Base-by-base conservation (phyloP, 2,888 invertebrate species). In the Oscheius sp. region DNA sequence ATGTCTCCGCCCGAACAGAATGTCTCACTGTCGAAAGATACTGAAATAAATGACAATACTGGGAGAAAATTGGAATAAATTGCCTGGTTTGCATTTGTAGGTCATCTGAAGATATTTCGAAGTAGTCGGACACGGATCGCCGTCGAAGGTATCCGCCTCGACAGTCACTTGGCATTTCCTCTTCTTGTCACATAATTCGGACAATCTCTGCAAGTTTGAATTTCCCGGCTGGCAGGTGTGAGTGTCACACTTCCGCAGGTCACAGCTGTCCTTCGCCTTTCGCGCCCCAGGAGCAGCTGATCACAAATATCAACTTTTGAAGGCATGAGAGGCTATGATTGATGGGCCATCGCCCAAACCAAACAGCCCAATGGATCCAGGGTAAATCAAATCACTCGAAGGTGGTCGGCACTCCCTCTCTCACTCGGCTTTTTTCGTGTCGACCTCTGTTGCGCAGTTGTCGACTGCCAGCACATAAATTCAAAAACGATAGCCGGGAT, bases 61-160 rank as follows among this genome's bases (percentile, higher is more conserved):
- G 21, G n/a, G n/a, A n/a, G n/a, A n/a, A n/a, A 21, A 21, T n/a
- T 12, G 35, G 43, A 18, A n/a, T 56, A 45, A 85, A 89, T 94
- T 91, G 96, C 96, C 94, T 88, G 97, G 97, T 90, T 94, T 92
- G 91, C 97, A 97, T 91, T 96, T 96, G 91, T 95, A 97, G 85
- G 94, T 94, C 80, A 96, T 94, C 91, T 96, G 95, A 82, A 96
- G 94, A 91, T 95, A 96, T 90, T 96, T 95, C 80, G 93, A 92
- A 75, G 94, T 93, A 25, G 93, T 93, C 13, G 95, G 95, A 89
- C 96, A 97, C 0, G 96, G 95, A 91, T 97, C 96, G 56, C 94
- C 94, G 23, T 84, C 84, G 88, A 95, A 94, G 61, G 94, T 93
- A 89, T 93, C 93, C n/a, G 95, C 93, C 86, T 93, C 93, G 69